A percentile compares a stretch with the other conserved stretches of the same genome.
Conservation (phyloP, 2,797 vertebrate species). For the Myoxocephalus aenaeus region DNA sequence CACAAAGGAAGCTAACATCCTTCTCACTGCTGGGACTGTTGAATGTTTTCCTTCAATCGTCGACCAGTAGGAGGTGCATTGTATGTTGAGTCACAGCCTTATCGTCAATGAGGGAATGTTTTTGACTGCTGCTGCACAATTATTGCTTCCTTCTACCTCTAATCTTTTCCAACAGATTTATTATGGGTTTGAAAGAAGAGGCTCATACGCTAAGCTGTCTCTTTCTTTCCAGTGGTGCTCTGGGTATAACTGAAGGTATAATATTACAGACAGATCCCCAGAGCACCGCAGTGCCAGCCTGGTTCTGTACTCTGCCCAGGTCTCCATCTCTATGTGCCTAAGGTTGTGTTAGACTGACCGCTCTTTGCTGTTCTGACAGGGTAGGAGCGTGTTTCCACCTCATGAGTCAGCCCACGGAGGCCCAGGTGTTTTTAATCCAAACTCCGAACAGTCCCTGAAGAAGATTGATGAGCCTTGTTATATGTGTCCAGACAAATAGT, state of each 20-base stretch:
- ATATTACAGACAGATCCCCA: conserved; percentile 61
- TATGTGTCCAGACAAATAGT: conserved; percentile 81
- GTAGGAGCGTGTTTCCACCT: conserved; percentile 75
- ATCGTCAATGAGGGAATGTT: conserved; percentile 31
- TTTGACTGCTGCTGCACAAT: conserved; percentile 25
- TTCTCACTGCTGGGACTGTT: conserved; percentile 40
- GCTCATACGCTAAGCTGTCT: conserved; percentile 27
- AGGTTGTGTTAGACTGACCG: conserved; percentile 56
- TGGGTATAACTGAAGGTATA: conserved; percentile 42
- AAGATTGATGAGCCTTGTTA: conserved; percentile 86
- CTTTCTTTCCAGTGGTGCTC: conserved; percentile 46
- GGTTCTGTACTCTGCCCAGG: conserved; percentile 41
- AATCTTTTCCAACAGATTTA: conserved; percentile 40
- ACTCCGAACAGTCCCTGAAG: conserved; percentile 73
- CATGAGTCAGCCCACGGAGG: conserved; percentile 67
- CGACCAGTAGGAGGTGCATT: conserved; percentile 59
- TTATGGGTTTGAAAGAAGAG: conserved; percentile 43
- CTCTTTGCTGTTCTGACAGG: conserved; percentile 72
- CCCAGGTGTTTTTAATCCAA: conserved; percentile 83
- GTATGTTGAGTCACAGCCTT: conserved; percentile 19
- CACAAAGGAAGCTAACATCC: conserved; percentile 74
- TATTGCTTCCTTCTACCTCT: conserved; percentile 20
- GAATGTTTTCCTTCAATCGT: conserved; percentile 43
- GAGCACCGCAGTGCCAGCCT: conserved; percentile 37
- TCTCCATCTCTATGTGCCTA: conserved; percentile 72